Conservation (phyloP, 2,888 invertebrate species). For the Plebejus argus region DNA sequence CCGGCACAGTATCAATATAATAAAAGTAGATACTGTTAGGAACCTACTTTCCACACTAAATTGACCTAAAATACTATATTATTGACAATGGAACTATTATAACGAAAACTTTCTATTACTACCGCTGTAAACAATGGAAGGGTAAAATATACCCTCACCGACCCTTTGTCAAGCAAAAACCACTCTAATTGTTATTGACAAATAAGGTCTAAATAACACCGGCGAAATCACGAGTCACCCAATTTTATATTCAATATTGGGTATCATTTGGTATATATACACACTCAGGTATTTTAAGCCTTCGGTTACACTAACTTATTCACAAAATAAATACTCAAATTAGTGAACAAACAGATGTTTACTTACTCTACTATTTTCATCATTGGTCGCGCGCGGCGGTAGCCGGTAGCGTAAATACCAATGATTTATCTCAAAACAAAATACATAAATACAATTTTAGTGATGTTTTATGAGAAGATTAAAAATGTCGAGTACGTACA, state of each 20-base stretch:
- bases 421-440: no score
- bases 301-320: neutral
- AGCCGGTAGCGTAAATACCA: no score
- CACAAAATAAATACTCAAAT: neutral
- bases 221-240: neutral
- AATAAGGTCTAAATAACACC: neutral
- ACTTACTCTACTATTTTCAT: no score
- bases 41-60: neutral
- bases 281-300: neutral
- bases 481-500: no score
- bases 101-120: slow-evolving; percentile 21
- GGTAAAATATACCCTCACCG: neutral
- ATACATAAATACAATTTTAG: no score
- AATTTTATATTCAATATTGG: slow-evolving; percentile 14
- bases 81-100: slow-evolving; percentile 19
- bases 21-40: neutral
- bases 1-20: neutral
- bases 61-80: slow-evolving; percentile 7
- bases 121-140: neutral
- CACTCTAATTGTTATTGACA: neutral
- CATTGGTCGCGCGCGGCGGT: no score
- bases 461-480: no score
- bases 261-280: neutral
- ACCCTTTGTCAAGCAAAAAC: neutral
- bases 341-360: neutral